A percentile compares a stretch with the other conserved stretches of the same genome.
Evolutionary conservation across 1,140 invertebrate species (phyloP).

Genomic region (Caligus rogercresseyi): DNA sequence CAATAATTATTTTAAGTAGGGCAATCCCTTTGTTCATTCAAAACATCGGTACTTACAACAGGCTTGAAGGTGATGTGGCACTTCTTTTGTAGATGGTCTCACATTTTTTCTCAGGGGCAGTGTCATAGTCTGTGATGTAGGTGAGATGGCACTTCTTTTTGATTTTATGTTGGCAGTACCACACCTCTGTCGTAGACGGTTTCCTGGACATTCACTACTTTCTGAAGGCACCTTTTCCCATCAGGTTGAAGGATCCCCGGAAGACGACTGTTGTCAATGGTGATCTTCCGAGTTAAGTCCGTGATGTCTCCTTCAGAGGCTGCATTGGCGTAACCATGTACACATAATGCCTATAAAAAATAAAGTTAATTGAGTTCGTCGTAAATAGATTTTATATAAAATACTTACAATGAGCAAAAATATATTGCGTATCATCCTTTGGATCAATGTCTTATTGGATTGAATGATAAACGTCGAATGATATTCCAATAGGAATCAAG

Average conservation of each 20-base stretch:
- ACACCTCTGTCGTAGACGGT: not conserved
- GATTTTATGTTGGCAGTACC: not conserved
- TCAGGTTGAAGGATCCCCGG: not conserved
- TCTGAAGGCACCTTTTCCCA: not conserved
- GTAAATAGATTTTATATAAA: too few species aligned
- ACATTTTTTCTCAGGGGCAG: slow-evolving; percentile 4
- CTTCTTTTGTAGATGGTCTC: slow-evolving; percentile 12
- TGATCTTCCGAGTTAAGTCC: too few species aligned
- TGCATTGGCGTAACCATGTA: too few species aligned
- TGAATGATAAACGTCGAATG: too few species aligned
- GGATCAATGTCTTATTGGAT: too few species aligned
- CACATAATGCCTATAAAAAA: too few species aligned
- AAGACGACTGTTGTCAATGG: not conserved
- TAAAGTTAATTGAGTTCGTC: too few species aligned
- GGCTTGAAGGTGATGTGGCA: slow-evolving; percentile 7
- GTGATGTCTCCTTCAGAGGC: too few species aligned
- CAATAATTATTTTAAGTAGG: too few species aligned
- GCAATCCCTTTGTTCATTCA: not conserved
- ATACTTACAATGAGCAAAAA: too few species aligned
- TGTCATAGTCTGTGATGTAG: slow-evolving; percentile 2
- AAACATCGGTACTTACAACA: not conserved
- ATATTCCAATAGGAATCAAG: too few species aligned
- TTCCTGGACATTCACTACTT: not conserved
- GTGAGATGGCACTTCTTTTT: slow-evolving; percentile 11
- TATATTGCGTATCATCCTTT: too few species aligned